Percentiles rank a stretch among this genome's conserved stretches.
phyloP scores from a whole-genome alignment of 2,797 vertebrate genomes.

The Alexandromys oeconomus region DNA sequence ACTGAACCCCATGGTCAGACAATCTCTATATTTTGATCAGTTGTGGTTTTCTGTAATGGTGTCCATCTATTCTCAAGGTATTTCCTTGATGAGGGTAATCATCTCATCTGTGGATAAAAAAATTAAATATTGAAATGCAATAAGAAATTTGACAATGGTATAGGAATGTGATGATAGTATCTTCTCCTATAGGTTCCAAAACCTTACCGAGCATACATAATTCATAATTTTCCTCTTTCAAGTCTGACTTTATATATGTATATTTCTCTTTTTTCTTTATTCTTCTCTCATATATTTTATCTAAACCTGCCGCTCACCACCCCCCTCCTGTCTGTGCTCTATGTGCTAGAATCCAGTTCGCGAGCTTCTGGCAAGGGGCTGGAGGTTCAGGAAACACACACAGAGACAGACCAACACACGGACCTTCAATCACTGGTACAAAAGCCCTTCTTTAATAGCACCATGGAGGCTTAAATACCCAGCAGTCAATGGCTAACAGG shows the following conservation, averaged over 20 bases:
- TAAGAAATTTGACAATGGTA: not conserved
- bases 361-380: no score
- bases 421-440: no score
- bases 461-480: no score
- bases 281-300: not conserved
- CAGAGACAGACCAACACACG: no score
- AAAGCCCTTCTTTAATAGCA: no score
- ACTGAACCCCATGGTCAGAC: not conserved
- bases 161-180: not conserved
- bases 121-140: not conserved
- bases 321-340: no score
- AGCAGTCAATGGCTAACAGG: no score
- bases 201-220: not conserved
- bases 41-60: not conserved
- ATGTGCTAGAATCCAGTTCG: no score
- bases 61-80: not conserved
- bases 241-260: not conserved
- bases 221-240: not conserved
- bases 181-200: not conserved
- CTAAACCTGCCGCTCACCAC: fast-evolving
- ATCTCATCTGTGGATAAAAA: not conserved
- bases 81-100: not conserved
- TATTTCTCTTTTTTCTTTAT: not conserved
- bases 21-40: not conserved
- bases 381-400: no score